Evolutionary conservation across 2,113 vertebrate genomes (phyloP).

Genomic region (Scytalopus superciliaris): DNA sequence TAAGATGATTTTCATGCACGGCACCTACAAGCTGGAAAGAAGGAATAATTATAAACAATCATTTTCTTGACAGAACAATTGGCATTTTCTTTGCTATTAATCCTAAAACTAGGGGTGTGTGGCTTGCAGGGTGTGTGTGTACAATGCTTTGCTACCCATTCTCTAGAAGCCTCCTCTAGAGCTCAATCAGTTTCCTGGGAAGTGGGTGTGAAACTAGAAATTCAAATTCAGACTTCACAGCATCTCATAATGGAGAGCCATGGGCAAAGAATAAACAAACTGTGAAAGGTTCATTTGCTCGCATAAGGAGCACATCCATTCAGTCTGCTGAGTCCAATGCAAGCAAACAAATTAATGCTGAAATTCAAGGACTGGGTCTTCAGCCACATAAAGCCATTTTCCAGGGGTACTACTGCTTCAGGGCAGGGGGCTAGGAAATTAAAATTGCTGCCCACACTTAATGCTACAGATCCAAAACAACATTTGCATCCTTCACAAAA

Average conservation of each 20-base stretch:
- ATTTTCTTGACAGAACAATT: background rate
- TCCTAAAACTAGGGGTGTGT: accelerated
- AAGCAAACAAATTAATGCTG: background rate
- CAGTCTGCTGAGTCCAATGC: background rate
- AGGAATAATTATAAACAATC: background rate
- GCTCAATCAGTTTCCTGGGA: background rate
- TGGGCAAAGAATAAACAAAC: background rate
- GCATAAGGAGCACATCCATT: background rate
- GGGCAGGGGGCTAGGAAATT: background rate
- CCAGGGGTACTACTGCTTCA: background rate
- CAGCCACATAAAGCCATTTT: background rate
- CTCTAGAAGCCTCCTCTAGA: background rate
- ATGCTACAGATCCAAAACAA: background rate
- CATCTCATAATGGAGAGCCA: background rate
- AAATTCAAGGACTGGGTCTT: background rate
- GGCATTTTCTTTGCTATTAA: background rate
- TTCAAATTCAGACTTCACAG: background rate
- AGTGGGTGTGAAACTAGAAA: background rate
- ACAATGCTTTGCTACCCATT: background rate
- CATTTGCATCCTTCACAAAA: background rate
- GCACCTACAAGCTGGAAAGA: background rate
- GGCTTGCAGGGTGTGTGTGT: background rate
- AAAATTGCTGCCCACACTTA: background rate
- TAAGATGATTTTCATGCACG: background rate
- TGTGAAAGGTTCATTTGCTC: background rate